Evolutionary conservation across 2,888 invertebrate genomes (phyloP).

Genomic region (Scelioninae gen. 1): DNA sequence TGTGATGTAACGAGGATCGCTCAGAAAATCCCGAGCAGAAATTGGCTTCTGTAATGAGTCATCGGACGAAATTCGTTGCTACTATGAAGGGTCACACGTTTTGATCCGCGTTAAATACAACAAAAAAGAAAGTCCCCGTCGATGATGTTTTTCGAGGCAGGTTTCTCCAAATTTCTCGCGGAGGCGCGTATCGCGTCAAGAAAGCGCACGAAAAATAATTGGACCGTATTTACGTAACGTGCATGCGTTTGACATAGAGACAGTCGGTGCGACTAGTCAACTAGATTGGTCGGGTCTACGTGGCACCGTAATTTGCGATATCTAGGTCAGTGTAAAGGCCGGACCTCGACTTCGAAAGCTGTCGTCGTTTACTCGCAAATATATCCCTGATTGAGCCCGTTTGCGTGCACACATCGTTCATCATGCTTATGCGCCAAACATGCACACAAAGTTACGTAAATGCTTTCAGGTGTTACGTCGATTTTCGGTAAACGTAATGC

Average conservation of each 20-base stretch:
- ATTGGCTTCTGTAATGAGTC: too few relatives aligned
- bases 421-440: conserved; percentile 56
- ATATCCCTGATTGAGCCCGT: conserved; percentile 56
- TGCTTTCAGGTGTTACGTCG: conserved; percentile 66
- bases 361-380: conserved; percentile 69
- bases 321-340: conserved; percentile 84
- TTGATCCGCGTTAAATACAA: conserved; percentile 27
- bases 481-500: conserved; percentile 62
- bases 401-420: conserved; percentile 46
- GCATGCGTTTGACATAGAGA: conserved; percentile 46
- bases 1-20: too few relatives aligned
- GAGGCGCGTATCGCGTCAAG: conserved; percentile 42
- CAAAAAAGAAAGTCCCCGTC: conserved; percentile 59
- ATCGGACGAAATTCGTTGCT: background rate
- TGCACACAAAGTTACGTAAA: conserved; percentile 66
- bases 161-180: conserved; percentile 67
- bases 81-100: conserved; percentile 33
- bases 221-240: conserved; percentile 54
- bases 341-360: conserved; percentile 79
- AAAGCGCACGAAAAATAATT: conserved; percentile 54
- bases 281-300: conserved; percentile 19
- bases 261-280: conserved; percentile 30
- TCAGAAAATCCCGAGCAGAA: too few relatives aligned
- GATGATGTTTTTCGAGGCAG: conserved; percentile 53
- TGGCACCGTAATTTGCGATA: conserved; percentile 75